phyloP scores from a whole-genome alignment of 2,888 invertebrate species.

The Pterobdella sp. region DNA sequence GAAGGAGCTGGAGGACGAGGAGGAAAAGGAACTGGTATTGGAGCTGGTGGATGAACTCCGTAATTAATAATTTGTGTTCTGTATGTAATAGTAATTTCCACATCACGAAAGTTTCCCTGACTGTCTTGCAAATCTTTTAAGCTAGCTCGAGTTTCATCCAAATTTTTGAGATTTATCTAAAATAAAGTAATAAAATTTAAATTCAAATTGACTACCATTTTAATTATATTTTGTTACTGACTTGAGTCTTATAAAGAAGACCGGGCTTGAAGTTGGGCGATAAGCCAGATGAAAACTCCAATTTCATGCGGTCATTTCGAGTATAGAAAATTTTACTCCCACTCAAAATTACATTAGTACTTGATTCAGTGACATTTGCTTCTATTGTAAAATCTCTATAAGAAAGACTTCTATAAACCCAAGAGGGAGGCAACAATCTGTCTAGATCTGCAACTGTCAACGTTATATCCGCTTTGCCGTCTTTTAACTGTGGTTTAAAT shows the following conservation, averaged over 20 bases:
- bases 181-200: constrained; percentile 9
- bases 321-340: not conserved
- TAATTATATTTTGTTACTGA: not conserved
- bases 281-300: constrained; percentile 2
- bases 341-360: not conserved
- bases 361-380: constrained; percentile 19
- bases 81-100: not conserved
- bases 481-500: not conserved
- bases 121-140: not conserved
- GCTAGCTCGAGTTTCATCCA: not conserved
- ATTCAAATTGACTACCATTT: not conserved
- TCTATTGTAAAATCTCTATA: constrained; percentile 3
- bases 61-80: too few species aligned
- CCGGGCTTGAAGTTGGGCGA: constrained; percentile 12
- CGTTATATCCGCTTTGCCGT: constrained; percentile 3
- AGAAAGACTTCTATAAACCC: not conserved
- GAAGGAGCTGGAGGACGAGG: too few species aligned
- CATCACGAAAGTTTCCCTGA: not conserved
- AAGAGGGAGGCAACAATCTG: not conserved
- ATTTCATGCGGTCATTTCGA: not conserved
- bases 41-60: too few species aligned
- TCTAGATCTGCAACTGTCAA: not conserved
- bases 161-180: not conserved
- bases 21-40: too few species aligned
- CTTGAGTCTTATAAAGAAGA: not conserved